These are phyloP conservation scores for Bombus confusus DNA, from an alignment of 1,140 invertebrate genomes.

Conservation along the genomic window DNA sequence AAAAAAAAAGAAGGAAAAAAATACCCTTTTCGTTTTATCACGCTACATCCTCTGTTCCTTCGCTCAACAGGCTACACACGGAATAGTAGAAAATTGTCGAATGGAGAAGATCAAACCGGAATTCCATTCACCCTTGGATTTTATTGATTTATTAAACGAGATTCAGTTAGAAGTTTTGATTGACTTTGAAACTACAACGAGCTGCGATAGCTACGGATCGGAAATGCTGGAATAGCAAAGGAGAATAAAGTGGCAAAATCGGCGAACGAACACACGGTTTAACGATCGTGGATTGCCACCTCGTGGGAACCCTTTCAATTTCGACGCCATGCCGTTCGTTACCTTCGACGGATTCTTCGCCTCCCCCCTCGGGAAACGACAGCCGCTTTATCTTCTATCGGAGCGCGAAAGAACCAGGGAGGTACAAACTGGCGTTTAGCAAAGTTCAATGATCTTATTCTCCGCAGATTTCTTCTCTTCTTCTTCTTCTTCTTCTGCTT, in stretches of 20 bases:
- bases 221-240: neutral
- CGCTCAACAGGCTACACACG: too few species aligned
- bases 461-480: neutral
- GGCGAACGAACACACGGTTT: constrained; percentile 32
- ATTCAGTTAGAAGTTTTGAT: constrained; percentile 24
- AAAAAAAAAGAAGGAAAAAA: fast-evolving
- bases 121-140: neutral
- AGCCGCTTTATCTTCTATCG: constrained; percentile 22
- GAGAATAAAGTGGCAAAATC: neutral
- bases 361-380: neutral
- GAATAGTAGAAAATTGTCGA: neutral
- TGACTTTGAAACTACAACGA: constrained; percentile 1
- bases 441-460: constrained; percentile 12
- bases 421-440: constrained; percentile 18
- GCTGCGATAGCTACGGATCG: neutral
- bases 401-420: neutral
- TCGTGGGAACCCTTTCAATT: constrained; percentile 62
- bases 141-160: constrained; percentile 32
- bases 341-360: neutral
- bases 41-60: neutral
- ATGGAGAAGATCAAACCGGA: neutral
- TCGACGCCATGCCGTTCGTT: constrained; percentile 32
- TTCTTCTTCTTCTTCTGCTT: too few species aligned
- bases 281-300: constrained; percentile 52
- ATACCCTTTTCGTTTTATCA: neutral